These are phyloP conservation scores for Smutsia temminckii DNA, from an alignment of 2,797 vertebrate genomes.

Conservation along the genomic window DNA sequence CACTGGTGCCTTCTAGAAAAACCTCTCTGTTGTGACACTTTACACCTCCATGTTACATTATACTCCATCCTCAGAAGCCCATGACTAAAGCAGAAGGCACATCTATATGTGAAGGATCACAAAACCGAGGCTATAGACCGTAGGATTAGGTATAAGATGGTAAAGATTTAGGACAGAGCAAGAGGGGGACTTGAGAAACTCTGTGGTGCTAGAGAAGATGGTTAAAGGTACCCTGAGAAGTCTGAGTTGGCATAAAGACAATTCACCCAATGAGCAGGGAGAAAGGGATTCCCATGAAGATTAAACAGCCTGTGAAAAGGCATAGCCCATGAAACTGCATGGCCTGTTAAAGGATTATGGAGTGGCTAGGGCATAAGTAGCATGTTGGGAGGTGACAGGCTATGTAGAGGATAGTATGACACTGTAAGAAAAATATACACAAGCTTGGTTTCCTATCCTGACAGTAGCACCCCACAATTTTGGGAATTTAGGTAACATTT, in stretches of 20 bases:
- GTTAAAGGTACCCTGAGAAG: neutral
- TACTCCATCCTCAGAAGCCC: neutral
- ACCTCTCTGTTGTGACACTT: neutral
- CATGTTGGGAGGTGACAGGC: too few species aligned
- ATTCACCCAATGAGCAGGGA: neutral
- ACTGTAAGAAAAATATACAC: neutral
- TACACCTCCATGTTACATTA: neutral
- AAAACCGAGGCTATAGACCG: neutral
- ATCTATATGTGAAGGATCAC: too few species aligned
- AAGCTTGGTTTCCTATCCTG: neutral
- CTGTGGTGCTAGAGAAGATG: neutral
- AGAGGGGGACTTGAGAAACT: neutral
- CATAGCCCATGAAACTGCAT: too few species aligned
- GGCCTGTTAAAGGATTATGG: neutral
- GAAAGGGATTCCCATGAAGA: neutral
- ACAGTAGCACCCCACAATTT: neutral
- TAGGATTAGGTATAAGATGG: neutral
- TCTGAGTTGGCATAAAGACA: neutral
- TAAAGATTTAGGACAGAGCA: neutral
- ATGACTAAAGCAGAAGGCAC: neutral
- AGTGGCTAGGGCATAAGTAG: neutral
- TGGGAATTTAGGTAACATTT: neutral
- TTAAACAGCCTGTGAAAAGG: neutral
- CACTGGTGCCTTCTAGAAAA: neutral
- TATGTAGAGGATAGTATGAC: neutral